Conservation (phyloP, 2,113 vertebrate species). For the Corythaeola cristata region DNA sequence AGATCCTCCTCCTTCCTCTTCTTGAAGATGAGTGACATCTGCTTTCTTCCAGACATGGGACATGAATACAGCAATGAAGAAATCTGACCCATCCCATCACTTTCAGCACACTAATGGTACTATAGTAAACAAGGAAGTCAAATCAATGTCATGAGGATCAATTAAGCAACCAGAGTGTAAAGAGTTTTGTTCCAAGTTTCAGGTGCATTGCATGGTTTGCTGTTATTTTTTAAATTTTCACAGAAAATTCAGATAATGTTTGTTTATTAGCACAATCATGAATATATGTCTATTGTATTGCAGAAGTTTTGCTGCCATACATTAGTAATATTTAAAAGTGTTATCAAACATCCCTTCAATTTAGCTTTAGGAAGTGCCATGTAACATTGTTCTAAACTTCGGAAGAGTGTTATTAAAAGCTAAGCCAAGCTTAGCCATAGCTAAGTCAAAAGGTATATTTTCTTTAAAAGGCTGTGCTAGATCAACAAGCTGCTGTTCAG, state of each 20-base stretch:
- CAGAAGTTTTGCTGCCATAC: background rate
- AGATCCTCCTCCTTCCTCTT: background rate
- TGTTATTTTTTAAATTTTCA: background rate
- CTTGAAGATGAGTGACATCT: background rate
- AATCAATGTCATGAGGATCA: background rate
- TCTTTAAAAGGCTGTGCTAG: background rate
- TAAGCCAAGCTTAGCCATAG: background rate
- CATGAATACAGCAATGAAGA: background rate
- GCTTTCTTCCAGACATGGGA: background rate
- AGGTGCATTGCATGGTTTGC: background rate
- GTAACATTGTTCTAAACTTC: background rate
- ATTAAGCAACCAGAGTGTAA: background rate
- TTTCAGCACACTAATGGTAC: background rate
- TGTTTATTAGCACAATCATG: background rate
- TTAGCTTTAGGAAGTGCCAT: background rate
- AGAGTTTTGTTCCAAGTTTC: background rate
- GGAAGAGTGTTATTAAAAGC: background rate
- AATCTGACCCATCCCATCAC: background rate
- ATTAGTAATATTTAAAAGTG: background rate
- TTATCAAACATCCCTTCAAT: background rate
- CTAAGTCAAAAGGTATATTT: background rate
- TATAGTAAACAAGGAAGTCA: background rate
- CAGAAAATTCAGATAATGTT: background rate
- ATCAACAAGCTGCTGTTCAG: constrained; percentile 55
- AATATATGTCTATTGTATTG: background rate